Conservation (phyloP, 2,888 invertebrate genomes). For the Neoascia interrupta region DNA sequence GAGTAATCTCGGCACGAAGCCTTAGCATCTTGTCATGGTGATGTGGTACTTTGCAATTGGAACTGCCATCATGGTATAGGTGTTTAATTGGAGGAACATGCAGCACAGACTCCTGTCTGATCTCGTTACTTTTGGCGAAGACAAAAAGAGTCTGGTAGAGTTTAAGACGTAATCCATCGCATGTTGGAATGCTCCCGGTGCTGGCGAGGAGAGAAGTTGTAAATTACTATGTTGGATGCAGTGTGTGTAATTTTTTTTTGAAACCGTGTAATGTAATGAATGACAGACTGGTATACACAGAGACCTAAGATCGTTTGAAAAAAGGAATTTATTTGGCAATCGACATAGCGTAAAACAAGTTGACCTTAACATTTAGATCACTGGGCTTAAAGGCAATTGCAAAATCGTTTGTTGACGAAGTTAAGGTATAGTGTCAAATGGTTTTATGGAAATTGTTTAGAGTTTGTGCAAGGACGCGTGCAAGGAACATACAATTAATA, state of each 20-base stretch:
- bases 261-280: constrained; percentile 31
- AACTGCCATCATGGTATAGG: constrained; percentile 29
- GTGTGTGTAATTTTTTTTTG: constrained; percentile 44
- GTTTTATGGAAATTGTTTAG: too few species aligned
- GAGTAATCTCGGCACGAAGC: background rate
- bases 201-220: constrained; percentile 37
- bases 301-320: too few species aligned
- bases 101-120: constrained; percentile 43
- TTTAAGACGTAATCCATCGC: constrained; percentile 47
- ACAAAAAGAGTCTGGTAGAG: constrained; percentile 14
- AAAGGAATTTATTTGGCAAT: constrained; percentile 50
- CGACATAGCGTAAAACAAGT: constrained; percentile 33
- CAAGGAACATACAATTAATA: too few species aligned
- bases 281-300: too few species aligned
- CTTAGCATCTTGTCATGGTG: constrained; percentile 19
- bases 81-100: constrained; percentile 59
- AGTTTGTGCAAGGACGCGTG: too few species aligned
- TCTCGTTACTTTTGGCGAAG: constrained; percentile 35
- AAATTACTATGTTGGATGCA: constrained; percentile 42
- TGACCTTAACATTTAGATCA: constrained; percentile 62
- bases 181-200: constrained; percentile 49
- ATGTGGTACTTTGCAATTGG: constrained; percentile 20
- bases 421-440: too few species aligned
- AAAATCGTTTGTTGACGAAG: too few species aligned
- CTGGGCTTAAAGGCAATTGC: too few species aligned